Base-by-base conservation (phyloP, 2,888 invertebrate species). In the Agrotis exclamationis region DNA sequence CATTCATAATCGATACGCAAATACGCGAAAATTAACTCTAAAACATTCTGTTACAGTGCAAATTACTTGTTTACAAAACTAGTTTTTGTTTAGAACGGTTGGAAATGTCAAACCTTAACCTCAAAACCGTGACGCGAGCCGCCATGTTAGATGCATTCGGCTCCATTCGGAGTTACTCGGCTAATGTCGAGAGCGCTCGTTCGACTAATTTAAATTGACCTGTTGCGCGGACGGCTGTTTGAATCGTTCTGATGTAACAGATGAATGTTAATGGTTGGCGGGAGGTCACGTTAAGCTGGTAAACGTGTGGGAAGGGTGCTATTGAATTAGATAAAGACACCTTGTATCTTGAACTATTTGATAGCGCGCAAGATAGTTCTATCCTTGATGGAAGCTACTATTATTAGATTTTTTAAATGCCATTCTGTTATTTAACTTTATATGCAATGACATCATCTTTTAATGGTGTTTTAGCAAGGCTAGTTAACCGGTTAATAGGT, bases 61-160 rank as follows among this genome's bases (percentile, higher is more conserved):
- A 85, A 74, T 80, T 80, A 74, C 74, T 47, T 65, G 56, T 69
- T 73, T 33, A 39, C 47, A 47, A 79, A 79, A 82, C 83, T 85
- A 82, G 75, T 83, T 88, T 89, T 86, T 86, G 88, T 88, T 93
- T 92, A 92, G 91, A 92, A 92, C 90, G 92, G 89, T 89, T 91
- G 89, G 91, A 95, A 95, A 96, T 95, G 94, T 94, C 94, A 95
- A 95, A 95, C 96, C 96, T 96, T 96, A 95, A 96, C 96, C 96
- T 96, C 95, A 95, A 96, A 96, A 95, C 94, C 93, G 92, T 94
- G 95, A 94, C 93, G 93, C 67, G 51, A 85, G 91, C 86, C 91
- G 95, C 95, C 95, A 95, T 95, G 85, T 94, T 95, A 90, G 92
- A 85, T 76, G 78, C 85, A 85, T 89, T 94, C 94, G 94, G 90